Base-by-base conservation (phyloP, 1,140 invertebrate genomes). In the Paraescarpia echinospica region DNA sequence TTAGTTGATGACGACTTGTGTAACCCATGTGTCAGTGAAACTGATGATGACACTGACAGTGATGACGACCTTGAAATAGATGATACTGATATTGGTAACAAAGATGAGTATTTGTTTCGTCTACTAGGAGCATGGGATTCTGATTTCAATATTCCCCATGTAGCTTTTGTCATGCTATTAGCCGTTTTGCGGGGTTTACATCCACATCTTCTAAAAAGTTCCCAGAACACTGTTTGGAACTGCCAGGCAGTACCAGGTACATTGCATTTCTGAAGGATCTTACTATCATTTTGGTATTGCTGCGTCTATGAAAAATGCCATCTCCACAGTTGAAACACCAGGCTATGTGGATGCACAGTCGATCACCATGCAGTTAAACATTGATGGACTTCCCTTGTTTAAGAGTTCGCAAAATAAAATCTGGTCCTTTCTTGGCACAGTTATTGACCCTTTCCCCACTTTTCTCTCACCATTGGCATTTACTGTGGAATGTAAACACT, bases 371-470 rank as follows among this genome's bases (percentile, higher is more conserved):
- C n/a, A 33, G 41, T 33, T 91, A 9, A 91, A 34, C 91, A 41
- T 33, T 91, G 91, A 91, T 91, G 91, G 91, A 9, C 91, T 91
- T n/a, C 91, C 33, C 33, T 91, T 91, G 91, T 35, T 91, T 34
- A 34, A n/a, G 9, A 91, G 91, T 41, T 35, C 33, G 8, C 31
- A 91, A n/a, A 91, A 2, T n/a, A 2, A 35, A n/a, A 5, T 91
- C 35, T 33, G 35, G 91, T 8, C 91, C 33, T 5, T 91, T 41
- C 35, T 91, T n/a, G 33, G 91, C 35, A 41, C 4, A 41, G 4
- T 41, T 41, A 12, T 41, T 41, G 33, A 91, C 35, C 41, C 41
- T 41, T 35, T 35, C 27, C 35, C 91, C 2, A 91, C 33, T n/a
- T 5, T 31, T 8, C 4, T 91, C 8, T 35, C 33, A 91, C 8